Evolutionary conservation across 2,888 invertebrate genomes (phyloP).

Genomic region (Magallana nippona): DNA sequence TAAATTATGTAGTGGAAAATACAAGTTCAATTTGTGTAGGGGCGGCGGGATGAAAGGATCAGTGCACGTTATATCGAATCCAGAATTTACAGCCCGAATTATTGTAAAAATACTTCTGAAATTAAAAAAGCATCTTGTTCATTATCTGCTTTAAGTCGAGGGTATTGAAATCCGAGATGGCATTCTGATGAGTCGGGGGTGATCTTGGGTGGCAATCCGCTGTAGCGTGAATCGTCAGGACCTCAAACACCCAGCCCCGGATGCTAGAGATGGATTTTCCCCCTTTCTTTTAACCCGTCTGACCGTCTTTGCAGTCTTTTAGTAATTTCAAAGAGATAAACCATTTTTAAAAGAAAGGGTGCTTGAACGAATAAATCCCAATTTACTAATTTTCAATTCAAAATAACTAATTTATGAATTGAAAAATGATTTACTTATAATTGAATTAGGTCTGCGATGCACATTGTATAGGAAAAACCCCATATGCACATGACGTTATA

Average conservation of each 20-base stretch:
- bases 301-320: no score
- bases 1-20: slow-evolving; percentile 19
- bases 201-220: slow-evolving; percentile 11
- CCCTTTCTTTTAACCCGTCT: no score
- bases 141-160: slow-evolving; percentile 23
- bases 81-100: neutral
- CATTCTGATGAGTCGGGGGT: slow-evolving; percentile 19
- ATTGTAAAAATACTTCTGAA: neutral
- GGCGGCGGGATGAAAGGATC: slow-evolving; percentile 17
- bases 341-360: no score
- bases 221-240: neutral
- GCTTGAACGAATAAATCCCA: no score
- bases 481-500: no score
- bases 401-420: no score
- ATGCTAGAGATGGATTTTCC: no score
- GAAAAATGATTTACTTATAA: no score
- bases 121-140: slow-evolving; percentile 24
- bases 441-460: no score
- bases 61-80: neutral
- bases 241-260: neutral
- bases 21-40: slow-evolving; percentile 4
- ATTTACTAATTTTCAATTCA: no score
- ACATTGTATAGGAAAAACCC: no score
- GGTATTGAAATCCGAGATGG: slow-evolving; percentile 17
- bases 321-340: no score